These are phyloP conservation scores for Arge pagana DNA, from an alignment of 2,888 invertebrate species.

Conservation along the genomic window DNA sequence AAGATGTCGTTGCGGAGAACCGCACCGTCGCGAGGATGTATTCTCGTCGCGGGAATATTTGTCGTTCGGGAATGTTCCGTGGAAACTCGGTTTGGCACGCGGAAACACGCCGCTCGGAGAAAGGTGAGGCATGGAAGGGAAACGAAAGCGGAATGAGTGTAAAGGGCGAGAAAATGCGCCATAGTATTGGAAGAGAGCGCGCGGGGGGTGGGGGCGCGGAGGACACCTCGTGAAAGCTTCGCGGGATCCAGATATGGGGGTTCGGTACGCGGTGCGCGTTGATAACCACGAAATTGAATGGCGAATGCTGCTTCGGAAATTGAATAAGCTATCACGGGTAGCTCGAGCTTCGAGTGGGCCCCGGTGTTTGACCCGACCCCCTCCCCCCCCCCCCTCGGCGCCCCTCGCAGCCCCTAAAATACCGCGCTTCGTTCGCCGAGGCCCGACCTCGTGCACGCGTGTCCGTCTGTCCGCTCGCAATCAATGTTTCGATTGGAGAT, in stretches of 20 bases:
- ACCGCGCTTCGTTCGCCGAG: background rate
- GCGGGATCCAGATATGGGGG: conserved; percentile 45
- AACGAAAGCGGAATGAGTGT: no score
- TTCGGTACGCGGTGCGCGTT: conserved; percentile 42
- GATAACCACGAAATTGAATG: conserved; percentile 53
- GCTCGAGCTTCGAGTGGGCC: conserved; percentile 42
- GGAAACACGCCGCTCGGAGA: no score
- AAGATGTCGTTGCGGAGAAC: no score
- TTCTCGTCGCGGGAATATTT: no score
- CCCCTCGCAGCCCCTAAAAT: background rate
- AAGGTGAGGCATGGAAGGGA: no score
- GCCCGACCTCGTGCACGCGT: no score
- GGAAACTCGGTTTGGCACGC: no score
- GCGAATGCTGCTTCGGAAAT: conserved; percentile 55
- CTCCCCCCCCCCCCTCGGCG: conserved; percentile 29
- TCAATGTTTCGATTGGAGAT: conserved; percentile 55
- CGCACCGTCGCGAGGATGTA: no score
- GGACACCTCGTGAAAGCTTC: conserved; percentile 12
- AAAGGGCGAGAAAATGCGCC: no score
- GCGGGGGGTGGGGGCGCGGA: no score
- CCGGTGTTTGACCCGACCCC: conserved; percentile 52
- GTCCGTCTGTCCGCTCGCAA: conserved; percentile 36
- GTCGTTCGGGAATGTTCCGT: no score
- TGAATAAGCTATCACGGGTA: conserved; percentile 53
- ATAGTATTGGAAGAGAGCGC: no score